phyloP scores from a whole-genome alignment of 2,888 invertebrate genomes.

The Agelastica alni region DNA sequence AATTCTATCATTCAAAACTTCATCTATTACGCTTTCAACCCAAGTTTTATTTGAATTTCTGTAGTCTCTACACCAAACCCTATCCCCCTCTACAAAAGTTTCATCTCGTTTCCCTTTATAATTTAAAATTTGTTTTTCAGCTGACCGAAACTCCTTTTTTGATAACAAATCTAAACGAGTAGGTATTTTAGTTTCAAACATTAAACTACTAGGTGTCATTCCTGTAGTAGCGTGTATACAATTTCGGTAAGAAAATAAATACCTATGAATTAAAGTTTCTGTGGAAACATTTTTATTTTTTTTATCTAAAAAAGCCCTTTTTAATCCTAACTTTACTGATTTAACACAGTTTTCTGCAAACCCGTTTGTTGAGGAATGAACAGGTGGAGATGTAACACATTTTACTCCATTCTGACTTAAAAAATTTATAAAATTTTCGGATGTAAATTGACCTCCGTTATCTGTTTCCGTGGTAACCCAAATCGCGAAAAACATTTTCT shows the following conservation, averaged over 20 bases:
- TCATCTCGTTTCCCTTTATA: constrained; percentile 7
- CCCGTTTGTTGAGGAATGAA: not conserved
- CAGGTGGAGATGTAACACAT: not conserved
- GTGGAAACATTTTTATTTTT: not conserved
- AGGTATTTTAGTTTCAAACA: constrained; percentile 4
- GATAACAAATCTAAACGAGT: constrained; percentile 1
- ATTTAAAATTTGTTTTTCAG: constrained; percentile 1
- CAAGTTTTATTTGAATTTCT: constrained; percentile 13
- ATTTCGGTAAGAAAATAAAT: constrained; percentile 1
- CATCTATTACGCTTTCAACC: constrained; percentile 11
- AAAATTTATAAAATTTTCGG: not conserved
- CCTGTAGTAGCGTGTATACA: not conserved
- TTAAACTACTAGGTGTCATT: not conserved
- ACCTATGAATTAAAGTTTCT: not conserved
- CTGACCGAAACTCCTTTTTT: not conserved
- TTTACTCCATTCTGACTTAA: not conserved
- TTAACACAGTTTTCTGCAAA: constrained; percentile 1
- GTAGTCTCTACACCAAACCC: constrained; percentile 11
- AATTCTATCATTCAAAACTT: constrained; percentile 13
- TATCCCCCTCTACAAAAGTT: constrained; percentile 4
- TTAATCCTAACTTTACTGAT: not conserved
- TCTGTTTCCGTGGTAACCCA: constrained; percentile 1
- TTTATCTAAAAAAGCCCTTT: not conserved
- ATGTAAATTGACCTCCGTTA: constrained; percentile 1
- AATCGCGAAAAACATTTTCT: constrained; percentile 6